Evolutionary conservation across 2,797 vertebrate species (phyloP).

Genomic region (Sebastes alutus): DNA sequence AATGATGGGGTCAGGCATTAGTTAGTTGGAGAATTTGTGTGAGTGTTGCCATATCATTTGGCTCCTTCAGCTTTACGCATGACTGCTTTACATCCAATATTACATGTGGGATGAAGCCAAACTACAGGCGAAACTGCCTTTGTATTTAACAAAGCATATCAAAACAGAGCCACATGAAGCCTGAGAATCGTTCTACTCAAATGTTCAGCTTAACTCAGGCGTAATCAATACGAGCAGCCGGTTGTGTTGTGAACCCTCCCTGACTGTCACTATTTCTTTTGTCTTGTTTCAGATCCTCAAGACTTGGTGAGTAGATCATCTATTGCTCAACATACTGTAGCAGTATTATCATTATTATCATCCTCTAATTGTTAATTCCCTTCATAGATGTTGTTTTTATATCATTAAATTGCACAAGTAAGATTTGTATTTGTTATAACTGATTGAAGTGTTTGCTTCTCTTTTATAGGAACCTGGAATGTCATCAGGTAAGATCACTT

Average conservation of each 20-base stretch:
- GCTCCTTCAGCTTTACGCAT: not conserved
- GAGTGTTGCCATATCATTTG: not conserved
- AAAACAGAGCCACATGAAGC: not conserved
- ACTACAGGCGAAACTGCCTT: not conserved
- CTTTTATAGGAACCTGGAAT: constrained; percentile 80
- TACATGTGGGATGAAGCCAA: not conserved
- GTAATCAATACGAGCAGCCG: not conserved
- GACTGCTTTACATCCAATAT: not conserved
- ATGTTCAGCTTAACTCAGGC: not conserved
- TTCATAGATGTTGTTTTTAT: not conserved
- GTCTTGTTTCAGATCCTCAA: constrained; percentile 79
- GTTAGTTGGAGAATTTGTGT: not conserved
- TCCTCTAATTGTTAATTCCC: not conserved
- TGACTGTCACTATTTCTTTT: not conserved
- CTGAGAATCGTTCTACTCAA: not conserved
- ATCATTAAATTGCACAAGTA: not conserved
- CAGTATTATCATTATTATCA: not conserved
- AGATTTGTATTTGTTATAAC: not conserved
- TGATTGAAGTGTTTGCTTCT: not conserved
- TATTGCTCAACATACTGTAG: not conserved
- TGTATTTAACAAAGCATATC: not conserved
- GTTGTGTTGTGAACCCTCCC: not conserved
- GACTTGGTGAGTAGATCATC: constrained; percentile 80
- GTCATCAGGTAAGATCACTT: constrained; percentile 78
- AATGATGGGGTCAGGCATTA: not conserved